Percentiles rank a stretch among this genome's conserved stretches.
Evolutionary conservation across 2,888 invertebrate genomes (phyloP).

Genomic region (Rutpela maculata): DNA sequence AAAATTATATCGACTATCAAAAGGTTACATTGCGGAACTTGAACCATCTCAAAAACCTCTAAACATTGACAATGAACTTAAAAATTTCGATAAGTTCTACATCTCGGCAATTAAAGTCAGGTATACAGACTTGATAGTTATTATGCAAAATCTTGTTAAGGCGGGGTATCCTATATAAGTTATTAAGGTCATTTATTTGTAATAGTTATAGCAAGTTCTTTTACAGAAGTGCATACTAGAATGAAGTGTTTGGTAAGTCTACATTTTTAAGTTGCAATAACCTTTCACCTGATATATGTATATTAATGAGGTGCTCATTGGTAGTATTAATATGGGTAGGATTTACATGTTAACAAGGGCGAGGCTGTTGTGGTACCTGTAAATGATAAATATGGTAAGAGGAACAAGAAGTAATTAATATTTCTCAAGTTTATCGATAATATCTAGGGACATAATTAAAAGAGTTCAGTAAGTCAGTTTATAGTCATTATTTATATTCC

Average conservation of each 20-base stretch:
- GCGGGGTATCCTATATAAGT: conserved; percentile 45
- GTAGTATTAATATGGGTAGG: neutral
- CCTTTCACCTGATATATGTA: neutral
- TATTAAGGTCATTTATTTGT: conserved; percentile 44
- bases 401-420: neutral
- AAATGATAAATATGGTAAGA: neutral
- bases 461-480: too few relatives aligned
- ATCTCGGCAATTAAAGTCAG: neutral
- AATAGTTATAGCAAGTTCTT: conserved; percentile 63
- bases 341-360: neutral
- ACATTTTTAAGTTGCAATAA: neutral
- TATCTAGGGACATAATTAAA: too few relatives aligned
- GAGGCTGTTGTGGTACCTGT: neutral
- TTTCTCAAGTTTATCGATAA: too few relatives aligned
- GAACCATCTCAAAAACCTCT: neutral
- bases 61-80: conserved; percentile 4
- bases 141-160: conserved; percentile 25
- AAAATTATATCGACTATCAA: neutral
- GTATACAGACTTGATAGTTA: neutral
- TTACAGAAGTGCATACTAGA: conserved; percentile 51
- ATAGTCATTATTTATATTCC: neutral
- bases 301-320: neutral
- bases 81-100: neutral
- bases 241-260: conserved; percentile 62
- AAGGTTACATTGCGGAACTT: neutral